Percentiles rank a stretch among this genome's conserved stretches.
phyloP scores from a whole-genome alignment of 2,113 vertebrate genomes.

The Aegotheles bennettii region DNA sequence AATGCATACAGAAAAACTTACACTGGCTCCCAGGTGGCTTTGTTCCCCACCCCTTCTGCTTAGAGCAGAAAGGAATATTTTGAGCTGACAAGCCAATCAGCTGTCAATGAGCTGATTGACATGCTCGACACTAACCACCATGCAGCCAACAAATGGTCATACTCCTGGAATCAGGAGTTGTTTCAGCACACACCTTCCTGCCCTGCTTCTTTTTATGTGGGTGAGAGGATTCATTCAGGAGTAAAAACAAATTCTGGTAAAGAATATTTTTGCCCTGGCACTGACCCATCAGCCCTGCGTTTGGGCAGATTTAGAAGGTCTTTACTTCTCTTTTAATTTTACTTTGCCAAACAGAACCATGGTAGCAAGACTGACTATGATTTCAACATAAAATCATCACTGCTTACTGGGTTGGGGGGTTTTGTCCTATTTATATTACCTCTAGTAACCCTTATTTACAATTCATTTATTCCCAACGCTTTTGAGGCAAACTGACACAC shows the following conservation, averaged over 20 bases:
- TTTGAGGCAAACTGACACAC: not conserved
- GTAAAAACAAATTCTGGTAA: not conserved
- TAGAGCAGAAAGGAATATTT: not conserved
- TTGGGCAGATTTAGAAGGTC: not conserved
- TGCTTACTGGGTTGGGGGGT: not conserved
- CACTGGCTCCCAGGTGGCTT: not conserved
- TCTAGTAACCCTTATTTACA: not conserved
- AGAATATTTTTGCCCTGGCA: not conserved
- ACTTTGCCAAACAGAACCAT: not conserved
- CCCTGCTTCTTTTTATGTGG: not conserved
- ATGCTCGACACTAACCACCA: not conserved
- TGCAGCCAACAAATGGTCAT: not conserved
- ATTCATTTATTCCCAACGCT: not conserved
- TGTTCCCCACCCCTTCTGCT: not conserved
- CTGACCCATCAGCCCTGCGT: not conserved
- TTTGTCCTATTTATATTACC: not conserved
- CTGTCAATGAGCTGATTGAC: not conserved
- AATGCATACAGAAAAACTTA: not conserved
- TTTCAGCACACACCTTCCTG: not conserved
- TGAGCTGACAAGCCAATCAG: not conserved
- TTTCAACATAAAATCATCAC: not conserved
- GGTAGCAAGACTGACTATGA: not conserved
- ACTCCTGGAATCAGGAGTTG: not conserved
- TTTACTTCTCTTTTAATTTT: not conserved
- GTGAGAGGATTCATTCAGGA: not conserved